Percentiles rank a stretch among this genome's conserved stretches.
These are phyloP conservation scores for Phylloscopus whistleri DNA, from an alignment of 2,113 vertebrate species.

Conservation along the genomic window DNA sequence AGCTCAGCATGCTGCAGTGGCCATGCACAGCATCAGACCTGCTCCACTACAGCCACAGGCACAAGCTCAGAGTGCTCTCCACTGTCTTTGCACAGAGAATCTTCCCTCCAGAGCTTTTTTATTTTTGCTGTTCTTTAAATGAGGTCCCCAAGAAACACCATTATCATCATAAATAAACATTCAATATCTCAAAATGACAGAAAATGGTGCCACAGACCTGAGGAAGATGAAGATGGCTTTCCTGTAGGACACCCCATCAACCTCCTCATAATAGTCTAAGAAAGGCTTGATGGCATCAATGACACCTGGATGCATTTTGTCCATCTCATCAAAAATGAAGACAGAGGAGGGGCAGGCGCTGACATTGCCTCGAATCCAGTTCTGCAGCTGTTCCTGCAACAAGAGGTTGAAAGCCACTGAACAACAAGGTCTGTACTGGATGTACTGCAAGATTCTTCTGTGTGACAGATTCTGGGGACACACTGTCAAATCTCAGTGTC, in stretches of 20 bases:
- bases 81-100: background rate
- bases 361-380: slow-evolving; percentile 90
- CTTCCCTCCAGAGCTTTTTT: background rate
- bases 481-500: background rate
- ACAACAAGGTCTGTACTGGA: background rate
- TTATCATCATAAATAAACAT: background rate
- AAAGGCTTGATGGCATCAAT: slow-evolving; percentile 93
- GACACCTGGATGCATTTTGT: slow-evolving; percentile 89
- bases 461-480: background rate
- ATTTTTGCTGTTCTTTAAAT: background rate
- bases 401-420: background rate
- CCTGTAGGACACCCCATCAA: slow-evolving; percentile 87
- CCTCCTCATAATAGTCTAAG: slow-evolving; percentile 85
- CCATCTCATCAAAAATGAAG: slow-evolving; percentile 98
- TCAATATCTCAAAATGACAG: background rate
- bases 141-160: background rate
- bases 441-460: background rate
- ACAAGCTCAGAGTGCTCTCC: background rate
- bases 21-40: background rate
- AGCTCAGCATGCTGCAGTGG: background rate
- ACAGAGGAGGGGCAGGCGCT: slow-evolving; percentile 81
- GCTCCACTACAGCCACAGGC: background rate
- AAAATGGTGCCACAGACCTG: slow-evolving; percentile 75
- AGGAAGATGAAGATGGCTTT: slow-evolving; percentile 94
- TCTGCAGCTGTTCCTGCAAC: slow-evolving; percentile 83